Conservation (phyloP, 2,888 invertebrate species). For the Heliothis peltigera region DNA sequence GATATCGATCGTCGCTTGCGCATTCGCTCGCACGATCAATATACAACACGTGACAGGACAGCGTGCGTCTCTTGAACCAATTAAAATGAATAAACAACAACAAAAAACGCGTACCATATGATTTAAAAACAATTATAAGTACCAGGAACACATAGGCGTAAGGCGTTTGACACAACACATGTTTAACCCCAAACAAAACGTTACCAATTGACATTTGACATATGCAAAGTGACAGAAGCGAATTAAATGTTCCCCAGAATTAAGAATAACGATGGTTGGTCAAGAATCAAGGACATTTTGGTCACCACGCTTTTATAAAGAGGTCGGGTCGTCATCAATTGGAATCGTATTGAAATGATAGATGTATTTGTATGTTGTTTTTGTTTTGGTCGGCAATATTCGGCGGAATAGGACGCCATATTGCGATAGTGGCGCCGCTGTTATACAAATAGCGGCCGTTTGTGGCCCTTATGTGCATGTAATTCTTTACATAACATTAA, state of each 20-base stretch:
- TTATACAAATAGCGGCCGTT: neutral
- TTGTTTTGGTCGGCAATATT: neutral
- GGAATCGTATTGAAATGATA: constrained; percentile 23
- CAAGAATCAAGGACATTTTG: constrained; percentile 71
- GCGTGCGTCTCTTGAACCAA: neutral
- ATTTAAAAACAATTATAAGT: constrained; percentile 22
- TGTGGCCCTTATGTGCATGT: too few relatives aligned
- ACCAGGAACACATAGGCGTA: constrained; percentile 54
- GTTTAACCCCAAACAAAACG: constrained; percentile 64
- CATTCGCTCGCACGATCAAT: neutral
- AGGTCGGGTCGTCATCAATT: constrained; percentile 58
- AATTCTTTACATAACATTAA: too few relatives aligned
- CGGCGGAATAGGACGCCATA: neutral
- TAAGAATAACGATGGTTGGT: constrained; percentile 69
- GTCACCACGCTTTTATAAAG: constrained; percentile 47
- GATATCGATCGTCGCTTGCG: neutral
- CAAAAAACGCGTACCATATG: constrained; percentile 14
- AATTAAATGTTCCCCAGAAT: constrained; percentile 71
- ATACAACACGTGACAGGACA: neutral
- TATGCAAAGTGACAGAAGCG: constrained; percentile 66
- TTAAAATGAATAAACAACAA: constrained; percentile 9
- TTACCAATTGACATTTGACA: constrained; percentile 68
- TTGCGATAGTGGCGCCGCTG: neutral
- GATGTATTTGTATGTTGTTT: constrained; percentile 13
- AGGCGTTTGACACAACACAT: constrained; percentile 51